Percentiles rank a stretch among this genome's conserved stretches.
Evolutionary conservation across 2,797 vertebrate genomes (phyloP).

Genomic region (Micrastur ruficollis): DNA sequence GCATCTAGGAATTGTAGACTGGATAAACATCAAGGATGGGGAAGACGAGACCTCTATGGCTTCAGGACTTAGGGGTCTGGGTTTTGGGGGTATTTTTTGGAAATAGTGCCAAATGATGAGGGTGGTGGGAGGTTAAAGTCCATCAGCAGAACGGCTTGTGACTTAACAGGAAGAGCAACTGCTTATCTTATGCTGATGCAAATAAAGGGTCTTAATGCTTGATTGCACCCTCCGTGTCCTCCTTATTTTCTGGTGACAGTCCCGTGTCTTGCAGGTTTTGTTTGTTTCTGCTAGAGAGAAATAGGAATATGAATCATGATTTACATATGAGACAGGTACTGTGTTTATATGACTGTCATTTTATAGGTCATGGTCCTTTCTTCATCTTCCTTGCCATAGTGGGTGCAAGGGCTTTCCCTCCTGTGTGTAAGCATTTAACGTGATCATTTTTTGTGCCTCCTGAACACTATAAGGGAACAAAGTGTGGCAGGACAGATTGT

Average conservation of each 20-base stretch:
- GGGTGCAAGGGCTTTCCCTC: background rate
- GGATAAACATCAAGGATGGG: background rate
- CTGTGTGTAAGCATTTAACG: accelerated
- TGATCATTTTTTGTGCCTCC: background rate
- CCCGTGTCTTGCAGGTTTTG: background rate
- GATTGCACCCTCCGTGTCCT: background rate
- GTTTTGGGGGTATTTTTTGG: background rate
- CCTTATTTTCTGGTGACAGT: background rate
- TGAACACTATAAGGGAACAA: accelerated
- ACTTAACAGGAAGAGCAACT: background rate
- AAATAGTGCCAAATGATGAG: background rate
- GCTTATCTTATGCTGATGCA: background rate
- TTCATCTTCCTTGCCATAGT: background rate
- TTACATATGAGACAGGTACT: accelerated
- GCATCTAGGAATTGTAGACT: background rate
- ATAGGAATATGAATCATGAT: background rate
- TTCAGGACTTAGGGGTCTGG: background rate
- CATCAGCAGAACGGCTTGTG: background rate
- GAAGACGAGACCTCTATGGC: background rate
- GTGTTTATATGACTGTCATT: background rate
- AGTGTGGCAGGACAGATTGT: background rate
- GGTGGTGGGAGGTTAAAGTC: background rate
- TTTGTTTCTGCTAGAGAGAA: background rate
- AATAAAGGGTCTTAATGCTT: background rate
- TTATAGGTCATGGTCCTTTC: accelerated